These are phyloP conservation scores for Antechinus flavipes DNA, from an alignment of 2,113 vertebrate genomes.

Conservation along the genomic window DNA sequence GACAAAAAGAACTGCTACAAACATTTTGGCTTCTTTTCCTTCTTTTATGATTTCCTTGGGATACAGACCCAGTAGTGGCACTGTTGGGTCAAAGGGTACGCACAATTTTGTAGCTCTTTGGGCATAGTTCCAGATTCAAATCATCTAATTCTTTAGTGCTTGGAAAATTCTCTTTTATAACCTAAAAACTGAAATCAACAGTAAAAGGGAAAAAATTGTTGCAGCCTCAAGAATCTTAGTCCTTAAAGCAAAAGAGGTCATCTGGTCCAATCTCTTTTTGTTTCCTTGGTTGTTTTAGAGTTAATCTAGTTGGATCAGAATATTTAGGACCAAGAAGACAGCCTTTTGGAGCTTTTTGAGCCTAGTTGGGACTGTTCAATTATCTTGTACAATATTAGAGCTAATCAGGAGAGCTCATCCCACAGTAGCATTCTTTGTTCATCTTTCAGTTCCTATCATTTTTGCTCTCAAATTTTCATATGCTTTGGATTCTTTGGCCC, in stretches of 20 bases:
- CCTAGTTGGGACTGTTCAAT: neutral
- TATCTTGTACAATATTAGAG: neutral
- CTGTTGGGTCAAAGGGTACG: too few relatives aligned
- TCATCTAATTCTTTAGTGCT: neutral
- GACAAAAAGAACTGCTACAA: too few relatives aligned
- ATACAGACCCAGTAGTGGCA: too few relatives aligned
- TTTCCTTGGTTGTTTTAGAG: neutral
- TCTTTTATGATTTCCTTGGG: too few relatives aligned
- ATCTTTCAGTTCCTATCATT: constrained; percentile 14
- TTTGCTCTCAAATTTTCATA: neutral
- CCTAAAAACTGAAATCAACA: neutral
- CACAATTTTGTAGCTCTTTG: too few relatives aligned
- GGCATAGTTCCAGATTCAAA: neutral
- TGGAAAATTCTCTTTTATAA: neutral
- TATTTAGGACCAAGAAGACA: constrained; percentile 5
- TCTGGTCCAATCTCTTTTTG: neutral
- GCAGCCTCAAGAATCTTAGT: neutral
- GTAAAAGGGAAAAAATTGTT: neutral
- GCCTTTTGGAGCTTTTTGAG: neutral
- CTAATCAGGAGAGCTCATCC: constrained; percentile 17
- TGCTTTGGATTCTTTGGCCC: neutral
- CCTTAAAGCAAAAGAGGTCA: neutral
- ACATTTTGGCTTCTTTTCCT: too few relatives aligned
- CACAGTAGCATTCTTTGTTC: constrained; percentile 19
- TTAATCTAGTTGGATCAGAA: neutral